Base-by-base conservation (phyloP, 2,113 vertebrate genomes). In the Thunnus maccoyii region DNA sequence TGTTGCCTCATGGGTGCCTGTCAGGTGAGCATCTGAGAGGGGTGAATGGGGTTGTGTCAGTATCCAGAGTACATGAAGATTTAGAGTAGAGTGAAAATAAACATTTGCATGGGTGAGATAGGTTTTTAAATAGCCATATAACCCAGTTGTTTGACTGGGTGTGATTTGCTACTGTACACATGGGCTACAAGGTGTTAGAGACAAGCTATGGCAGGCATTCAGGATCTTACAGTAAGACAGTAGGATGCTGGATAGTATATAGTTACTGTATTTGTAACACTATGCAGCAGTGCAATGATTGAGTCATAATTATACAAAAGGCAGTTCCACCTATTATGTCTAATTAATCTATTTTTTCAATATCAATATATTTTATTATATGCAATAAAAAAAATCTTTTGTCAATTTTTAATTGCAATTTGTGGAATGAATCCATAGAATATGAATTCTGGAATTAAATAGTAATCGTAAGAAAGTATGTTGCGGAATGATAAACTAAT, bases 91-190 rank as follows among this genome's bases (percentile, higher is more conserved):
- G 57, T 30, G 16, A 50, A 46, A 65, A 50, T 32, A 68, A 77
- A 76, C 46, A 54, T 69, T 18, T 51, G n/a, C 9, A 47, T 12
- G 27, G n/a, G 18, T 27, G 55, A 30, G 13, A 15, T 7, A 13
- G 11, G 36, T 2, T 47, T 76, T 85, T 62, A 66, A 65, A 84
- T 62, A 5, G 15, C 12, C 18, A 20, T 56, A 11, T n/a, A 2
- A 56, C 27, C 9, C 22, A 18, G 22, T 47, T 25, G 22, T 67
- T 51, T 78, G 62, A 82, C 17, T 27, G 25, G 66, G 47, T 84
- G 67, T 58, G 17, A 84, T 80, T 50, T 67, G 65, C 22, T 47
- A 22, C 69, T 52, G 72, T 30, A 58, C 17, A 70, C 50, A 79
- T 4, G 54, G 32, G 30, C 54, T 55, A 60, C 0, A n/a, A 73